Conservation (phyloP, 2,797 vertebrate species). For the Erethizon dorsatum region DNA sequence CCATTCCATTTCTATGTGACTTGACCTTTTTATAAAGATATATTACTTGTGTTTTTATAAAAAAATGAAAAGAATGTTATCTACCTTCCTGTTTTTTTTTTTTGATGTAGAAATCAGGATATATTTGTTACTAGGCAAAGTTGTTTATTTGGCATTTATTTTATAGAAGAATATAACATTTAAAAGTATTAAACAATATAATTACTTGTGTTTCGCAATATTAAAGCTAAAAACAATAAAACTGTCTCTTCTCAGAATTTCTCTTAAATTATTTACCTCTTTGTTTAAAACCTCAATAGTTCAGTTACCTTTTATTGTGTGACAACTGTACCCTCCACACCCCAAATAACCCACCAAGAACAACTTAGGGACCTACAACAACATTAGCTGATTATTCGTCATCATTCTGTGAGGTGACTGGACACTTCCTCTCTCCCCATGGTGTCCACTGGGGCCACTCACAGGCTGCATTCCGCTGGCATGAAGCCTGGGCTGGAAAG, state of each 20-base stretch:
- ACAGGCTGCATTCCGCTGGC: fast-evolving
- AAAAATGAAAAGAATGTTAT: background rate
- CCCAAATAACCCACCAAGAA: background rate
- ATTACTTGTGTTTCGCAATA: slow-evolving; percentile 30
- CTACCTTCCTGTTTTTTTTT: background rate
- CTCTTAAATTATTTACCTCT: background rate
- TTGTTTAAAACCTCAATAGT: background rate
- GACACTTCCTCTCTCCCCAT: background rate
- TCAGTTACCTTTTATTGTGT: background rate
- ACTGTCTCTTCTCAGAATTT: background rate
- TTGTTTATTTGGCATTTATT: slow-evolving; percentile 7
- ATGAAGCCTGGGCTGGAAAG: background rate
- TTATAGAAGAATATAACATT: background rate
- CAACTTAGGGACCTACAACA: background rate
- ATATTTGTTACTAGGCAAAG: slow-evolving; percentile 6
- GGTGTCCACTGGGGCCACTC: no score
- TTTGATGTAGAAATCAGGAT: background rate
- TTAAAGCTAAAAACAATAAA: background rate
- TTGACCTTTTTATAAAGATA: background rate
- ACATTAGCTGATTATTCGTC: no score
- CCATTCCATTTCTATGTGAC: background rate
- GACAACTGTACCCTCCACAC: background rate
- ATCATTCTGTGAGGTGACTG: background rate
- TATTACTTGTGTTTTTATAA: slow-evolving; percentile 18
- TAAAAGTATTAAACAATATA: background rate